Percentiles rank a stretch among this genome's conserved stretches.
Evolutionary conservation across 2,888 invertebrate genomes (phyloP).

Genomic region (Lacanobia wlatinum): DNA sequence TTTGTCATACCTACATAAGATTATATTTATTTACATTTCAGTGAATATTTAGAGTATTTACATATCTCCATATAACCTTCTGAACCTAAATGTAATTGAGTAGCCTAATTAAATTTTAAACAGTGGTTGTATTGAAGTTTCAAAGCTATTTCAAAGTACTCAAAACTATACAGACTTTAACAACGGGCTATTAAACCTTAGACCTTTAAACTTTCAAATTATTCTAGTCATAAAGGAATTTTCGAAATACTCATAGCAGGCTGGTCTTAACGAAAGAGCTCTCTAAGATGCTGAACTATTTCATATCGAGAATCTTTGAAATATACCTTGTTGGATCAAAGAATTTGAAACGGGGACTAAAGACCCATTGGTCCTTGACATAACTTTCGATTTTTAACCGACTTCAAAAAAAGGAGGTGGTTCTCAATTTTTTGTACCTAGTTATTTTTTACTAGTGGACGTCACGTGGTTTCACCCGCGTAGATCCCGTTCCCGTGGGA

Average conservation of each 20-base stretch:
- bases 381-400: neutral
- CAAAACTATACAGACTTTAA: slow-evolving; percentile 34
- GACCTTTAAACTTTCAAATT: slow-evolving; percentile 29
- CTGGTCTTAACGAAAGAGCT: slow-evolving; percentile 12
- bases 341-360: slow-evolving; percentile 19
- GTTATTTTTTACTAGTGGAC: too few relatives aligned
- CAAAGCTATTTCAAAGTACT: slow-evolving; percentile 34
- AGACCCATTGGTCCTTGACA: slow-evolving; percentile 8
- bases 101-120: slow-evolving; percentile 17
- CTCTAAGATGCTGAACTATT: slow-evolving; percentile 33
- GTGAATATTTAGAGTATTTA: neutral
- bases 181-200: slow-evolving; percentile 27
- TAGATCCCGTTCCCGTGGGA: too few relatives aligned
- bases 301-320: slow-evolving; percentile 16
- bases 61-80: neutral
- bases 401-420: too few relatives aligned
- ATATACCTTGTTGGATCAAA: slow-evolving; percentile 13
- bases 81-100: slow-evolving; percentile 13
- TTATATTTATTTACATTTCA: neutral
- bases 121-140: slow-evolving; percentile 27
- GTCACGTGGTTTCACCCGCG: too few relatives aligned
- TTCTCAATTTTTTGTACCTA: too few relatives aligned
- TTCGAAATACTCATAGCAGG: slow-evolving; percentile 19
- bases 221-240: slow-evolving; percentile 36
- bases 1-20: neutral